Evolutionary conservation across 2,113 vertebrate genomes (phyloP).

Genomic region (Corythoichthys haematopterus): DNA sequence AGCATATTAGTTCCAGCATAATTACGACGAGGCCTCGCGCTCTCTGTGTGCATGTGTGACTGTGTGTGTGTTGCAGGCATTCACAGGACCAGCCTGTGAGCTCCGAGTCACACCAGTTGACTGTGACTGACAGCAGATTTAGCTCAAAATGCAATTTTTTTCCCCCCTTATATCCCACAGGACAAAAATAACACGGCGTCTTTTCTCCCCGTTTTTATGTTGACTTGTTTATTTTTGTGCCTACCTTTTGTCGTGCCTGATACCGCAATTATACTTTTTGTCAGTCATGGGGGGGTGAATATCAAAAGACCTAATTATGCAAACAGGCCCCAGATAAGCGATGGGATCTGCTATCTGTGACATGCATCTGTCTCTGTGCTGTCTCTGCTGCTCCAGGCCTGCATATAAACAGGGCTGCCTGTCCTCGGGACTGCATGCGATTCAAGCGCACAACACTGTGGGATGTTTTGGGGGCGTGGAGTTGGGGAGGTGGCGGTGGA

Average conservation of each 20-base stretch:
- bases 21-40: conserved; percentile 77
- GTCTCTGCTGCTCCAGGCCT: conserved; percentile 72
- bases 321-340: conserved; percentile 69
- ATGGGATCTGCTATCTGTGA: conserved; percentile 80
- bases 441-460: conserved; percentile 68
- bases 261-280: conserved; percentile 76
- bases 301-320: conserved; percentile 74
- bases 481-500: conserved; percentile 45
- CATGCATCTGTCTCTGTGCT: conserved; percentile 75
- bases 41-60: conserved; percentile 50
- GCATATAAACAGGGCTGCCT: conserved; percentile 71
- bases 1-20: conserved; percentile 82
- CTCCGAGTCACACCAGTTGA: conserved; percentile 75
- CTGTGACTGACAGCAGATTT: conserved; percentile 76
- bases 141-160: conserved; percentile 61
- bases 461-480: conserved; percentile 51
- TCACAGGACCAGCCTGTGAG: conserved; percentile 72
- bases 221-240: conserved; percentile 75
- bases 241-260: conserved; percentile 71
- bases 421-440: conserved; percentile 69
- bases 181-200: conserved; percentile 73
- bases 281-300: conserved; percentile 69
- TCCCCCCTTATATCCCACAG: conserved; percentile 56
- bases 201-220: conserved; percentile 70
- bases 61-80: conserved; percentile 53